These are phyloP conservation scores for Enteromius trimaculatus DNA, from an alignment of 2,797 vertebrate species.

Conservation along the genomic window DNA sequence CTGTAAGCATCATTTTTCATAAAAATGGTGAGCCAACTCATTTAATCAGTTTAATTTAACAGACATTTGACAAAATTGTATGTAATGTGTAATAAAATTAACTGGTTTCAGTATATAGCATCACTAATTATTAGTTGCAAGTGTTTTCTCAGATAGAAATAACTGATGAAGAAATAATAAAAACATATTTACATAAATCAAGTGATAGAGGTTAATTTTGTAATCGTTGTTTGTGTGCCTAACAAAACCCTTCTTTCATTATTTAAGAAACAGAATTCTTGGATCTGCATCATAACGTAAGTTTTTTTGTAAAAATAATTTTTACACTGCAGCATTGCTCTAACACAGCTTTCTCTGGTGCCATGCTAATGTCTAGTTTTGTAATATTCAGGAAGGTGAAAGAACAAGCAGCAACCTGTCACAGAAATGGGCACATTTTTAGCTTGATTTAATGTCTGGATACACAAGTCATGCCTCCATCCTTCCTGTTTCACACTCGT, in stretches of 20 bases:
- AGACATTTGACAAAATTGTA: no score
- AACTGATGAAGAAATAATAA: no score
- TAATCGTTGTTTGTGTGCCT: no score
- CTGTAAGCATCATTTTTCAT: no score
- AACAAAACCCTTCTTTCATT: neutral
- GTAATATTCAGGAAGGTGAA: constrained; percentile 57
- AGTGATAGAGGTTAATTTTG: no score
- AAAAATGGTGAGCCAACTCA: no score
- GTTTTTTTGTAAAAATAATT: neutral
- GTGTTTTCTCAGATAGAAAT: no score
- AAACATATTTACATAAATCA: no score
- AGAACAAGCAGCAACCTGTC: constrained; percentile 55
- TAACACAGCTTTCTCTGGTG: neutral
- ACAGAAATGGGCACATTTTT: constrained; percentile 64
- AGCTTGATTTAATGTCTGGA: constrained; percentile 67
- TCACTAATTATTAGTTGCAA: no score
- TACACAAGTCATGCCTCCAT: constrained; percentile 66
- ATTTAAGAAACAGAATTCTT: neutral
- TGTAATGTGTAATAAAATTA: no score
- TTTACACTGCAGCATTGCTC: neutral
- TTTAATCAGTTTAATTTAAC: no score
- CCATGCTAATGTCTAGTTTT: neutral
- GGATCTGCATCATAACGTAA: neutral
- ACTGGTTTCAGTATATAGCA: no score
- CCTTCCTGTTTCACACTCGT: constrained; percentile 70